These are phyloP conservation scores for Holotrichia oblita DNA, from an alignment of 1,140 invertebrate species.

Conservation along the genomic window DNA sequence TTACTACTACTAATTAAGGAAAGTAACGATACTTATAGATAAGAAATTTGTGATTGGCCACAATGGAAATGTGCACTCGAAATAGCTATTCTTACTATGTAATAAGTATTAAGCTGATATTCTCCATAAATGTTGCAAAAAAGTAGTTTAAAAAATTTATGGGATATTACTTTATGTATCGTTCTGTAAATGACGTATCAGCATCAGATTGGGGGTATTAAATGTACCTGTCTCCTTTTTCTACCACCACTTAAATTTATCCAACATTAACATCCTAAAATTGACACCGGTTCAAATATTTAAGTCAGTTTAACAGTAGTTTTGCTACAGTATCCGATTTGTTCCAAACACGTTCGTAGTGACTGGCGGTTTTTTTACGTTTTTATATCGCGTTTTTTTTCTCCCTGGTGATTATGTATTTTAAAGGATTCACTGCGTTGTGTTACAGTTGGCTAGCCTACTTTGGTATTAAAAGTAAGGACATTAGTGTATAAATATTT, in stretches of 20 bases:
- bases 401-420: background rate
- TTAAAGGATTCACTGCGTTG: slow-evolving; percentile 1
- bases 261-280: background rate
- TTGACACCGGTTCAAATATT: background rate
- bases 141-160: too few species aligned
- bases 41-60: too few species aligned
- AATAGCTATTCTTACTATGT: too few species aligned
- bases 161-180: too few species aligned
- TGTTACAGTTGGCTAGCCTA: slow-evolving; percentile 16
- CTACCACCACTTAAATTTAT: background rate
- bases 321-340: background rate
- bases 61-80: too few species aligned
- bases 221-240: background rate
- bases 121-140: too few species aligned
- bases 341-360: background rate
- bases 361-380: background rate
- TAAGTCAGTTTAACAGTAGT: background rate
- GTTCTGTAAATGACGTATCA: too few species aligned
- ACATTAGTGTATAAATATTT: background rate
- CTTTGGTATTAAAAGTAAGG: background rate
- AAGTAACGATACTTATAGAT: too few species aligned
- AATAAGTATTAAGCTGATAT: too few species aligned
- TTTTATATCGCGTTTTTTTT: too few species aligned
- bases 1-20: too few species aligned
- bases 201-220: too few species aligned